A percentile compares a stretch with the other conserved stretches of the same genome.
Evolutionary conservation across 2,888 invertebrate genomes (phyloP).

Genomic region (Protodeltote pygarga): DNA sequence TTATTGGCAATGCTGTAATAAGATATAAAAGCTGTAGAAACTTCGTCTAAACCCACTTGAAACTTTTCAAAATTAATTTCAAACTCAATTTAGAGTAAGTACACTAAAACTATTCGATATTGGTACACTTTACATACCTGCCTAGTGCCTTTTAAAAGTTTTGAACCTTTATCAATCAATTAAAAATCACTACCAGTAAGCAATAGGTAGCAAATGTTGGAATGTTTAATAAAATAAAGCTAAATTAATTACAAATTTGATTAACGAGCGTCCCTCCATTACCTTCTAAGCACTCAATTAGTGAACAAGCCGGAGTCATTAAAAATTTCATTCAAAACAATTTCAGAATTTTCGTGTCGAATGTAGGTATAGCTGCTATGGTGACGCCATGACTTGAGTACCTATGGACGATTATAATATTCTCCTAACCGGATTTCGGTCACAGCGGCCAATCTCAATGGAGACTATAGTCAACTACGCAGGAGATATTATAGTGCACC

Average conservation of each 20-base stretch:
- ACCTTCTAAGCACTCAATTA: constrained; percentile 75
- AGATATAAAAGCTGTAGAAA: too few species aligned
- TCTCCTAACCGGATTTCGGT: too few species aligned
- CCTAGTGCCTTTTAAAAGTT: too few species aligned
- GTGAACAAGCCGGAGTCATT: constrained; percentile 71
- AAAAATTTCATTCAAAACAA: constrained; percentile 84
- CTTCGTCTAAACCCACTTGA: too few species aligned
- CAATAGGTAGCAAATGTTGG: not conserved
- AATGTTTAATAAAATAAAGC: constrained; percentile 46
- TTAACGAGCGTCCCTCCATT: constrained; percentile 60
- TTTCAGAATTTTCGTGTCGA: constrained; percentile 73
- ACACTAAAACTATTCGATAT: constrained; percentile 19
- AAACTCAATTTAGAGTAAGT: constrained; percentile 8
- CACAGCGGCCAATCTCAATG: too few species aligned
- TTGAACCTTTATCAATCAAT: constrained; percentile 11
- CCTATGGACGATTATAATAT: too few species aligned
- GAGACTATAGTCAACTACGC: too few species aligned
- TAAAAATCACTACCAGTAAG: constrained; percentile 3
- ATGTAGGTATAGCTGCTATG: constrained; percentile 53
- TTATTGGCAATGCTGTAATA: too few species aligned
- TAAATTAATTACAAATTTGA: constrained; percentile 66
- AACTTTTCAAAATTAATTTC: constrained; percentile 28
- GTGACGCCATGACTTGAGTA: constrained; percentile 44
- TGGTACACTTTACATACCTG: too few species aligned
- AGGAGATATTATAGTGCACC: too few species aligned